Evolutionary conservation across 2,113 vertebrate genomes (phyloP).

Genomic region (Poecile atricapillus): DNA sequence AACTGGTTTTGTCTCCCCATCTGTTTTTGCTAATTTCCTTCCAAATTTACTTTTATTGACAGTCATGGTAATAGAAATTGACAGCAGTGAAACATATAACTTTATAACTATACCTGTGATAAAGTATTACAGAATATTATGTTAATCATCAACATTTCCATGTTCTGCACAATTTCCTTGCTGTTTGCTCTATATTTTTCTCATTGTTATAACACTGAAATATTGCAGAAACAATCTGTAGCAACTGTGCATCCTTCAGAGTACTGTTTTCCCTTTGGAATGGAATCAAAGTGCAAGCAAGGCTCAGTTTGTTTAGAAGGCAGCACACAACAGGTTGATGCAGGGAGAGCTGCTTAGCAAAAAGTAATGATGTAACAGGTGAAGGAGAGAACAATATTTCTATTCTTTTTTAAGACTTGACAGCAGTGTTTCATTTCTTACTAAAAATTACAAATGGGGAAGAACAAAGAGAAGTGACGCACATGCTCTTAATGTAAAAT

Average conservation of each 20-base stretch:
- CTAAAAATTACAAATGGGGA: background rate
- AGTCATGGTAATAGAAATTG: background rate
- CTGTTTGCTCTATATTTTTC: background rate
- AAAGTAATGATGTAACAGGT: slow-evolving; percentile 29
- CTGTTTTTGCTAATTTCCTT: background rate
- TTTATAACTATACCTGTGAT: background rate
- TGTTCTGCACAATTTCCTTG: background rate
- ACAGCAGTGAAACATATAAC: background rate
- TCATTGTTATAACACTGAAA: background rate
- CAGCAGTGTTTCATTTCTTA: background rate
- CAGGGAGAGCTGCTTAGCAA: background rate
- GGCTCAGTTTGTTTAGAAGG: background rate
- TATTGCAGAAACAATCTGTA: background rate
- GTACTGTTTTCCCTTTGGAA: slow-evolving; percentile 2
- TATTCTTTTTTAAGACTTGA: background rate
- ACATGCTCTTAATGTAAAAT: background rate
- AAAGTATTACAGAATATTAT: background rate
- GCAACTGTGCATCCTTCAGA: background rate
- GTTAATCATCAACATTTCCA: background rate
- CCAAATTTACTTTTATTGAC: background rate
- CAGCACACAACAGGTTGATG: slow-evolving; percentile 5
- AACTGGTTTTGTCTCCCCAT: background rate
- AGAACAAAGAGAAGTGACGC: background rate
- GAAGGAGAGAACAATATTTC: background rate
- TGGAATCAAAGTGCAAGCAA: background rate